Evolutionary conservation across 2,113 vertebrate genomes (phyloP), one percentile per base, ranked within the genome.

Genomic region (Bos indicus): DNA sequence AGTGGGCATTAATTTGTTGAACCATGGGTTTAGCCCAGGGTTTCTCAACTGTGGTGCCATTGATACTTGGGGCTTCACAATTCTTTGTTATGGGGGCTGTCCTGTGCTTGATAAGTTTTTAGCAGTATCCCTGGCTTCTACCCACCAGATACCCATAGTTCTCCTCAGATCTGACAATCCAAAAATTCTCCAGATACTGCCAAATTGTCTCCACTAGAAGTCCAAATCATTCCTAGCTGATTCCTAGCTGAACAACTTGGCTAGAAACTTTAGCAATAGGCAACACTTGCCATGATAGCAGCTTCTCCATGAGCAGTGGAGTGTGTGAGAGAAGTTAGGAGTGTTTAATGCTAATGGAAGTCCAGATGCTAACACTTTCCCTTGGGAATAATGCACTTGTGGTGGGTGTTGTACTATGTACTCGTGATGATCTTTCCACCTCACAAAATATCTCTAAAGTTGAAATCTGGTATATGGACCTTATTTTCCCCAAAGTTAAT

Each of bases 401-500:
- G 77, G 56, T 93, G 71, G 94, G 67, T 83, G 57, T 96, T 96
- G 90, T 71, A 36, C 71, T 93, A 3, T 94, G 82, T 94, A 40
- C n/a, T 56, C 51, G 86, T 40, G 67, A 88, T 91, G 80, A 84
- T 64, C 92, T 96, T 26, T 54, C 54, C 56, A 77, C 89, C 83
- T 97, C 96, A 86, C 77, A 93, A 78, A 91, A 80, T 74, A 67
- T 95, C 43, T 94, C 94, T 95, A 43, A 30, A 52, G 14, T 87
- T 95, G 60, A 96, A 71, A 91, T 67, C 85, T 95, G 67, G 12
- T 93, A 15, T 95, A 54, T 56, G 87, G n/a, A 95, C 59, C 33
- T 56, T 59, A 67, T 97, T 95, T 95, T 33, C 57, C 88, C 33
- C 62, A 87, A 92, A 96, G 80, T 89, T 90, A 96, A 96, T 94